These are phyloP conservation scores for Smittia sp. DNA, from an alignment of 2,888 invertebrate genomes.

Conservation along the genomic window DNA sequence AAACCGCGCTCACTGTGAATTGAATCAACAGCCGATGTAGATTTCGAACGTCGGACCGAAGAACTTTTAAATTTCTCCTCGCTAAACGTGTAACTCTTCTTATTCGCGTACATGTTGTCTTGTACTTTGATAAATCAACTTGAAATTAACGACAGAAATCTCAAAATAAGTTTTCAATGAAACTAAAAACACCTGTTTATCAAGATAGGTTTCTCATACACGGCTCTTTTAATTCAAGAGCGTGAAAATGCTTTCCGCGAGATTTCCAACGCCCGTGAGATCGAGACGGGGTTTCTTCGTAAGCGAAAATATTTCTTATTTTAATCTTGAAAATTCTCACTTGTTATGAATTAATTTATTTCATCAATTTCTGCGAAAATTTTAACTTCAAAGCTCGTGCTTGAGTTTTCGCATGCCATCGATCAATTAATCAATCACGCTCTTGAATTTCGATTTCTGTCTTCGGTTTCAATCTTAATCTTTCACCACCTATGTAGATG, in stretches of 20 bases:
- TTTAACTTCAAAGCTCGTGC: no score
- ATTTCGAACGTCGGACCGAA: slow-evolving; percentile 49
- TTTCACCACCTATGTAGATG: no score
- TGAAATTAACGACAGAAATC: neutral
- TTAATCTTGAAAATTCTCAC: no score
- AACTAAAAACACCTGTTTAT: slow-evolving; percentile 30
- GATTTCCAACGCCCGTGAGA: no score
- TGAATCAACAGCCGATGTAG: slow-evolving; percentile 54
- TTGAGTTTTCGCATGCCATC: no score
- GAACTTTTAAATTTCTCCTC: slow-evolving; percentile 19
- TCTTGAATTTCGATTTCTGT: no score
- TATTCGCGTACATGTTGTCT: slow-evolving; percentile 31
- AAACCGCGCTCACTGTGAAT: slow-evolving; percentile 73
- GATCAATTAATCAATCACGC: no score
- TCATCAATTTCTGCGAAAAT: no score
- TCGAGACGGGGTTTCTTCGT: no score
- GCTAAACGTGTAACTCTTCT: slow-evolving; percentile 27
- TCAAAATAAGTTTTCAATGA: slow-evolving; percentile 9
- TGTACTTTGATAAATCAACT: neutral
- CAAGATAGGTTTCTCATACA: neutral
- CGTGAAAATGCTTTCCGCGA: neutral
- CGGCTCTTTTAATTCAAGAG: neutral
- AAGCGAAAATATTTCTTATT: no score
- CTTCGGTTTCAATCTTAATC: no score
- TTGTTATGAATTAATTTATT: no score